These are phyloP conservation scores for Notodonta dromedarius DNA, from an alignment of 2,888 invertebrate species.

Conservation along the genomic window DNA sequence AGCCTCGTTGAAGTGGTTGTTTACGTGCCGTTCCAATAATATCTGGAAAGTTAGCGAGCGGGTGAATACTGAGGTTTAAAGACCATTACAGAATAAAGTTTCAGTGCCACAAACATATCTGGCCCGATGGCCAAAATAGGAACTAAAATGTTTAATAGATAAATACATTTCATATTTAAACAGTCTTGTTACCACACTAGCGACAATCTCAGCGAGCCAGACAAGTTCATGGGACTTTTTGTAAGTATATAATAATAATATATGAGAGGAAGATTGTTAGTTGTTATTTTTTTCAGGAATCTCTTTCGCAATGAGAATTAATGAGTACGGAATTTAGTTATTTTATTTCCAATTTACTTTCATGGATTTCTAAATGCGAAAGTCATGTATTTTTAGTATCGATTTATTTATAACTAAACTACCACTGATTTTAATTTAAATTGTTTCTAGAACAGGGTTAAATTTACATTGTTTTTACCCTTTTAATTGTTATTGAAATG, in stretches of 20 bases:
- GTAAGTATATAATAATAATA: background rate
- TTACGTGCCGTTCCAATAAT: constrained; percentile 95
- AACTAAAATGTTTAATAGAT: no score
- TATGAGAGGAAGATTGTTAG: background rate
- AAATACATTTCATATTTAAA: no score
- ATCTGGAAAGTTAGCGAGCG: constrained; percentile 80
- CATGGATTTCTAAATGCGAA: background rate
- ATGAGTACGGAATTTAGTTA: background rate
- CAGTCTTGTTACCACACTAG: no score
- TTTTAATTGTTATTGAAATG: background rate
- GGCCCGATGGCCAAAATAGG: no score
- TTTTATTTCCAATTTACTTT: background rate
- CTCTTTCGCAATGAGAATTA: background rate
- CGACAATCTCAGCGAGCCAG: no score
- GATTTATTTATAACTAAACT: constrained; percentile 2
- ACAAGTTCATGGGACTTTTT: no score
- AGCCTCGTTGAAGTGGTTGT: constrained; percentile 92
- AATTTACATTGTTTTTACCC: background rate
- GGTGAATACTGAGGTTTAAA: constrained; percentile 13
- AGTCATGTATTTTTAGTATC: background rate
- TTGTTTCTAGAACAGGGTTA: background rate
- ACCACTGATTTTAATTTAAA: constrained; percentile 1
- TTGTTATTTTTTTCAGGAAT: background rate
- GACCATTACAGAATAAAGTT: background rate
- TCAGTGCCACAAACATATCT: no score